Conservation (phyloP, 2,797 vertebrate genomes). For the Amniataba percoides region DNA sequence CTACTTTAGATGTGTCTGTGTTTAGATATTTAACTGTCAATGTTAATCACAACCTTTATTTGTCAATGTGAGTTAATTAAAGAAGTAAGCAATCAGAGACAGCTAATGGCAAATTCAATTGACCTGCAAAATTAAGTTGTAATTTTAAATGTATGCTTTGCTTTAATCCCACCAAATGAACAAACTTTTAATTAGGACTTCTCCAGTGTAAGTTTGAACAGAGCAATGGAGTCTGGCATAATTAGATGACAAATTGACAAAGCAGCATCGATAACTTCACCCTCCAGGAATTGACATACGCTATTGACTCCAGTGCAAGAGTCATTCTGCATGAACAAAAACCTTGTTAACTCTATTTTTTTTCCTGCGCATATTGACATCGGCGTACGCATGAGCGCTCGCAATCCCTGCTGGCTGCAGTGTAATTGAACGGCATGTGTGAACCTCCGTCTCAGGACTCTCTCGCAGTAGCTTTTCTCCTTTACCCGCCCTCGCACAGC, state of each 20-base stretch:
- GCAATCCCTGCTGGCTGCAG: not conserved
- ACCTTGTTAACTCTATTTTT: slow-evolving; percentile 63
- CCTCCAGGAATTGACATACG: slow-evolving; percentile 53
- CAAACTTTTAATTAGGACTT: not conserved
- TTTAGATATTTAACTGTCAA: too few species aligned
- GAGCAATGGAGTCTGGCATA: slow-evolving; percentile 37
- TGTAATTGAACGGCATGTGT: slow-evolving; percentile 42
- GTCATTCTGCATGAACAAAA: slow-evolving; percentile 65
- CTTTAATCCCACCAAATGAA: slow-evolving; percentile 5
- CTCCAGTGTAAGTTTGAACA: slow-evolving; percentile 17
- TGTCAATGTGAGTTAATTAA: not conserved
- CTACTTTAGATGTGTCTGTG: not conserved
- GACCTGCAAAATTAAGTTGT: not conserved
- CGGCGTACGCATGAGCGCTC: slow-evolving; percentile 9
- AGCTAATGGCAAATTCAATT: not conserved
- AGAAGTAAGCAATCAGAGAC: not conserved
- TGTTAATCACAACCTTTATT: not conserved
- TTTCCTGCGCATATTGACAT: slow-evolving; percentile 51
- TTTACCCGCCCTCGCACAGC: not conserved
- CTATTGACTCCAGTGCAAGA: slow-evolving; percentile 63
- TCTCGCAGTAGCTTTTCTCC: not conserved
- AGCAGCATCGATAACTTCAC: slow-evolving; percentile 46
- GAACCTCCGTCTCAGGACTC: slow-evolving; percentile 21
- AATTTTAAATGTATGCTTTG: not conserved
- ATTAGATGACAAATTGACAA: slow-evolving; percentile 68